A percentile compares a stretch with the other conserved stretches of the same genome.
Conservation (phyloP, 2,113 vertebrate species). For the Hyaena hyaena region DNA sequence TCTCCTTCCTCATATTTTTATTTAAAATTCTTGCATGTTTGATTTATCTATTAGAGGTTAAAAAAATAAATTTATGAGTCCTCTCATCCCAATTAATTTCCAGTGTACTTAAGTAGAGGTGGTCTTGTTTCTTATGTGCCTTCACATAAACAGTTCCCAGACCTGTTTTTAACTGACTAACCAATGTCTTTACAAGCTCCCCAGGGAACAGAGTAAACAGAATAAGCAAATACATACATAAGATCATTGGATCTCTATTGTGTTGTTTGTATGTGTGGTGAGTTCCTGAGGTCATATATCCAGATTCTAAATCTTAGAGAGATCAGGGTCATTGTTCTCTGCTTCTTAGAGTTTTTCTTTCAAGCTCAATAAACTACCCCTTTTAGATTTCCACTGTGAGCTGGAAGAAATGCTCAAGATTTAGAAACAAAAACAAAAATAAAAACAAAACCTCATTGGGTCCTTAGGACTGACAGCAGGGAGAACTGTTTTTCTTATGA, state of each 20-base stretch:
- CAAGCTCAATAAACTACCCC: background rate
- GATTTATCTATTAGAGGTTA: background rate
- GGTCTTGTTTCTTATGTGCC: background rate
- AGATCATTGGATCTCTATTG: background rate
- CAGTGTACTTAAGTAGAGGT: background rate
- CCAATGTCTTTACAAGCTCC: background rate
- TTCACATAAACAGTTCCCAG: background rate
- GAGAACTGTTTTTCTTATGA: rapidly evolving
- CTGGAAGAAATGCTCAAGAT: background rate
- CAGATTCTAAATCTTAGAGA: background rate
- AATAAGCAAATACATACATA: background rate
- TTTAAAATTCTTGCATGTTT: background rate
- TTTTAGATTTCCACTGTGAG: background rate
- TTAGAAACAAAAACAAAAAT: background rate
- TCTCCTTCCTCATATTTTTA: background rate
- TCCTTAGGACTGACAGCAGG: too few relatives aligned
- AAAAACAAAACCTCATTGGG: background rate
- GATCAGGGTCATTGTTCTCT: background rate
- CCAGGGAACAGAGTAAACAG: background rate
- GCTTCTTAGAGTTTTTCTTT: background rate
- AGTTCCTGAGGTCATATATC: background rate
- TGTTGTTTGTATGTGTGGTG: background rate
- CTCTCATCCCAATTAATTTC: background rate
- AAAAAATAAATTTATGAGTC: background rate
- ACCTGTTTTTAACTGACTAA: background rate